phyloP scores from a whole-genome alignment of 2,888 invertebrate species.

The Dynastes hyllus region DNA sequence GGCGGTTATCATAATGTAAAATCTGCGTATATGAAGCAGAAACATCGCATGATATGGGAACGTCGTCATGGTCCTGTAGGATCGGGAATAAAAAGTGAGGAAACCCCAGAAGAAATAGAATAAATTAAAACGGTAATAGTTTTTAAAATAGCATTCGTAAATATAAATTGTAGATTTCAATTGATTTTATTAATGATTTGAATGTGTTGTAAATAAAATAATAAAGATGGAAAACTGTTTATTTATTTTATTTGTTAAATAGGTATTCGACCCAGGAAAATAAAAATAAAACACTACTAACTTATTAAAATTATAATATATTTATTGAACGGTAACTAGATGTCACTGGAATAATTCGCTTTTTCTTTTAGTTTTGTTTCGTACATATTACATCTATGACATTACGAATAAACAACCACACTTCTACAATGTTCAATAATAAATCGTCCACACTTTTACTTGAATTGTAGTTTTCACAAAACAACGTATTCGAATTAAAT shows the following conservation, averaged over 20 bases:
- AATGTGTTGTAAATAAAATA: too few species aligned
- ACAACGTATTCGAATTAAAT: too few species aligned
- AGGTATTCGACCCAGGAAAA: neutral
- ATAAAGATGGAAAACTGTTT: too few species aligned
- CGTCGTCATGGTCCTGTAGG: slow-evolving; percentile 90
- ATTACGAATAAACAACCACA: too few species aligned
- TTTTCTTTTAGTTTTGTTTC: neutral
- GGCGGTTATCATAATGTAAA: slow-evolving; percentile 83
- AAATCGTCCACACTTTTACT: too few species aligned
- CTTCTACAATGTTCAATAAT: too few species aligned
- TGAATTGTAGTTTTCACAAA: too few species aligned
- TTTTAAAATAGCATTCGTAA: neutral
- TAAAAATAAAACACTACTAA: neutral
- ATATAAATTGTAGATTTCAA: neutral
- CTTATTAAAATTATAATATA: slow-evolving; percentile 10
- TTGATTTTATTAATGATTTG: neutral
- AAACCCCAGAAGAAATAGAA: slow-evolving; percentile 23
- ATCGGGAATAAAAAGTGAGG: slow-evolving; percentile 74
- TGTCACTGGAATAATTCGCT: slow-evolving; percentile 3
- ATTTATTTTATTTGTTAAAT: too few species aligned
- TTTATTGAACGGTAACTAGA: slow-evolving; percentile 10
- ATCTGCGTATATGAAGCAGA: slow-evolving; percentile 95
- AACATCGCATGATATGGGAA: slow-evolving; percentile 98
- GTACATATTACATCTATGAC: too few species aligned
- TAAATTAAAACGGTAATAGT: neutral